phyloP scores from a whole-genome alignment of 92 coral and sea anemone species.

The Anthopleura xanthogrammica region DNA sequence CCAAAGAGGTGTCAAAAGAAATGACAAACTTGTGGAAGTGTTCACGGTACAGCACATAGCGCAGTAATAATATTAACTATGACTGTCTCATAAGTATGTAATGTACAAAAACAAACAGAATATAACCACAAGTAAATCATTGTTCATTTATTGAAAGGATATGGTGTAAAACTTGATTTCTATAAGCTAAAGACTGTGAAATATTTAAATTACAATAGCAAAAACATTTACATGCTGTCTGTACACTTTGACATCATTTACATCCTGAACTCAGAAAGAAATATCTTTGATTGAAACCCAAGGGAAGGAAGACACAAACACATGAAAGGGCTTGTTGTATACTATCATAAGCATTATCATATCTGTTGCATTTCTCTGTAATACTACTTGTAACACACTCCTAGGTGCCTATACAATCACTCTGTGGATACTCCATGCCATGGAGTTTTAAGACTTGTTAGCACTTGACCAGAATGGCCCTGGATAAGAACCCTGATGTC shows the following conservation, averaged over 20 bases:
- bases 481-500: conserved; percentile 77
- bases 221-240: conserved; percentile 88
- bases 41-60: too few species aligned
- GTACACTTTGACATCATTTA: conserved; percentile 88
- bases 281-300: conserved; percentile 27
- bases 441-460: conserved; percentile 26
- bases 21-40: too few species aligned
- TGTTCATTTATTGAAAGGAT: conserved; percentile 43
- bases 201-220: conserved; percentile 89
- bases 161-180: conserved; percentile 39
- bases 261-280: conserved; percentile 60
- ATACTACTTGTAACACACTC: conserved; percentile 18
- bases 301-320: conserved; percentile 28
- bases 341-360: conserved; percentile 10
- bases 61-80: too few species aligned
- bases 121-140: conserved; percentile 12
- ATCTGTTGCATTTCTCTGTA: not conserved
- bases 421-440: not conserved
- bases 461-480: conserved; percentile 75
- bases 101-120: not conserved
- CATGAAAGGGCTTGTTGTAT: conserved; percentile 4
- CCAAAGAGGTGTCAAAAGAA: too few species aligned
- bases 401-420: conserved; percentile 11
- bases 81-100: not conserved
- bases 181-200: conserved; percentile 56